Evolutionary conservation across 2,113 vertebrate genomes (phyloP).

Genomic region (Mastomys coucha): DNA sequence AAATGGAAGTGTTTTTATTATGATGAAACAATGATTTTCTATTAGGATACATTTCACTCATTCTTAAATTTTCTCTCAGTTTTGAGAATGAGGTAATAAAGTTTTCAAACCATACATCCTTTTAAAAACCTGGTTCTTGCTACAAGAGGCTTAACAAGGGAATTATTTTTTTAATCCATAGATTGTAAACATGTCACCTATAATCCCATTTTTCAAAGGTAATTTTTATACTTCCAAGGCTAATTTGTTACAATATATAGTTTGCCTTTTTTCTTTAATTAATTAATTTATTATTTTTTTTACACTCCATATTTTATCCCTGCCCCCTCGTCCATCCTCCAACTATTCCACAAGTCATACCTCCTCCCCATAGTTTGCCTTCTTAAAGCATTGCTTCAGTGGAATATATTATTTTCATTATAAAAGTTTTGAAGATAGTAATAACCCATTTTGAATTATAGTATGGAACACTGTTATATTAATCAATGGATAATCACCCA

Average conservation of each 20-base stretch:
- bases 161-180: conserved; percentile 64
- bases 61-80: conserved; percentile 83
- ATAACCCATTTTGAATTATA: conserved; percentile 64
- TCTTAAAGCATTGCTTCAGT: conserved; percentile 63
- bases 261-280: too few relatives aligned
- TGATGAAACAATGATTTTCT: conserved; percentile 84
- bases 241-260: conserved; percentile 65
- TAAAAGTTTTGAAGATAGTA: conserved; percentile 74
- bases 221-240: conserved; percentile 41
- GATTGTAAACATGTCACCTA: conserved; percentile 74
- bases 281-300: too few relatives aligned
- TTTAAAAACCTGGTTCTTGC: conserved; percentile 72
- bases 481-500: not conserved
- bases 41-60: conserved; percentile 81
- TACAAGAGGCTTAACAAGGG: conserved; percentile 67
- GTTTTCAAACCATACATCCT: conserved; percentile 62
- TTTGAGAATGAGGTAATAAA: conserved; percentile 65
- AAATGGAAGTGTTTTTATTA: conserved; percentile 85
- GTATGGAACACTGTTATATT: conserved; percentile 9
- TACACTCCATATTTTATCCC: too few relatives aligned
- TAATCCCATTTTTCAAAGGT: conserved; percentile 43
- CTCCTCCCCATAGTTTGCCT: conserved; percentile 28
- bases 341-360: too few relatives aligned
- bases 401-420: conserved; percentile 71
- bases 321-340: too few relatives aligned